Evolutionary conservation across 2,888 invertebrate genomes (phyloP).

Genomic region (Chymomyza caudatula): DNA sequence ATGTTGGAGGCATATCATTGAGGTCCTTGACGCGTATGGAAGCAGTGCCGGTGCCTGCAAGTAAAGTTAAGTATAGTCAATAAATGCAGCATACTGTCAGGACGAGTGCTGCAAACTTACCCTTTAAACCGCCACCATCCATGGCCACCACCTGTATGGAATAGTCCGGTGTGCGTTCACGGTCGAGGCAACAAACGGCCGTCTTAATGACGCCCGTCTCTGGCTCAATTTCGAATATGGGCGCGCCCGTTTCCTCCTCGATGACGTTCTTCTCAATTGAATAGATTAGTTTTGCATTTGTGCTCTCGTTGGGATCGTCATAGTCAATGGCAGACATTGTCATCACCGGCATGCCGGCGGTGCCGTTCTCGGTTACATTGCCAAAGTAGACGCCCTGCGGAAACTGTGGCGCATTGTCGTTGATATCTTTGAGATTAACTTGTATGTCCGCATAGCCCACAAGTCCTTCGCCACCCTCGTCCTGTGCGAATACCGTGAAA

Average conservation of each 20-base stretch:
- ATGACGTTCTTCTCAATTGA: conserved; percentile 97
- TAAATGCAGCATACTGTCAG: background rate
- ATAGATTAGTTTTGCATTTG: conserved; percentile 95
- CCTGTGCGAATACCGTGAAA: conserved; percentile 96
- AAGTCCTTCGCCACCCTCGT: conserved; percentile 95
- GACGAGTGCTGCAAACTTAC: conserved; percentile 77
- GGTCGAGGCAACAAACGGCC: conserved; percentile 94
- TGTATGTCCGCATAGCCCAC: conserved; percentile 98
- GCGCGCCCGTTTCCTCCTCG: conserved; percentile 96
- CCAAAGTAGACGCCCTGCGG: conserved; percentile 95
- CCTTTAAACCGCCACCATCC: conserved; percentile 95
- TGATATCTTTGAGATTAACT: conserved; percentile 97
- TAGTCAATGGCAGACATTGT: conserved; percentile 98
- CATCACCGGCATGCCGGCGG: conserved; percentile 98
- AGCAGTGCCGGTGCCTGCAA: conserved; percentile 86
- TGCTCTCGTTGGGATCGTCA: conserved; percentile 96
- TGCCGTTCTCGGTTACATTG: conserved; percentile 97
- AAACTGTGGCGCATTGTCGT: conserved; percentile 97
- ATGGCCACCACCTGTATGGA: conserved; percentile 97
- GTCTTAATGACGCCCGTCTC: conserved; percentile 97
- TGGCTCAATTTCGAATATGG: conserved; percentile 96
- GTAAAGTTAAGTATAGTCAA: background rate
- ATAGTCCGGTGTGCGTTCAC: conserved; percentile 96
- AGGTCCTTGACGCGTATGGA: conserved; percentile 96
- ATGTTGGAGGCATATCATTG: conserved; percentile 98